Conservation (phyloP, 2,113 vertebrate species). For the Chaetorhynchus papuensis region DNA sequence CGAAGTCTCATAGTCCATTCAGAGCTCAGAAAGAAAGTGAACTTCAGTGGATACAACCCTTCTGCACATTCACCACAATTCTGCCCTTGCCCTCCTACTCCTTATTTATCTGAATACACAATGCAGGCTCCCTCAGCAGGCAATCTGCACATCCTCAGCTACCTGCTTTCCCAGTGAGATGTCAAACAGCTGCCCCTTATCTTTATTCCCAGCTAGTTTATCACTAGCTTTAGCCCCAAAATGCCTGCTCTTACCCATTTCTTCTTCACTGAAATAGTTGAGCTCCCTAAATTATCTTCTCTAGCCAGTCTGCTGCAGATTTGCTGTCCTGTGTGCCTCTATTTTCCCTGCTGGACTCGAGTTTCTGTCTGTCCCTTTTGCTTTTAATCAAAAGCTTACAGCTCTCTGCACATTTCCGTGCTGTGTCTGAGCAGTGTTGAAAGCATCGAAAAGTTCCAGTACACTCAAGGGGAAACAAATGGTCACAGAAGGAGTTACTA, state of each 20-base stretch:
- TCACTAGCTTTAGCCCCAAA: background rate
- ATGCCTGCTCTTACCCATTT: background rate
- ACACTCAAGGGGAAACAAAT: background rate
- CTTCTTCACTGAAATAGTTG: background rate
- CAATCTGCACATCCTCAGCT: background rate
- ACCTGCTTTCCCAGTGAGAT: background rate
- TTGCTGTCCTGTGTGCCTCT: rapidly evolving
- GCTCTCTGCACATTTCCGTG: background rate
- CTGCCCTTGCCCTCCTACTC: background rate
- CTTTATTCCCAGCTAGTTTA: background rate
- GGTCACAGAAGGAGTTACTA: background rate
- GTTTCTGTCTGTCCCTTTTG: background rate
- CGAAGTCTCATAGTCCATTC: background rate
- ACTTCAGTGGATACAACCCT: background rate
- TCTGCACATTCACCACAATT: background rate
- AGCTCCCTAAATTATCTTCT: background rate
- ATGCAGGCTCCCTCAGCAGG: background rate
- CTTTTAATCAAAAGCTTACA: background rate
- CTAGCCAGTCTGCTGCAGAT: background rate
- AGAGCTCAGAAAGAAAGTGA: background rate
- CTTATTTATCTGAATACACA: background rate
- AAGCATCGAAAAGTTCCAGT: background rate
- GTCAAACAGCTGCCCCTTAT: background rate
- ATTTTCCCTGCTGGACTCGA: background rate
- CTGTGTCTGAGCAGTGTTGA: background rate